Base-by-base conservation (phyloP, 2,797 vertebrate species). In the Macropus fuliginosus region DNA sequence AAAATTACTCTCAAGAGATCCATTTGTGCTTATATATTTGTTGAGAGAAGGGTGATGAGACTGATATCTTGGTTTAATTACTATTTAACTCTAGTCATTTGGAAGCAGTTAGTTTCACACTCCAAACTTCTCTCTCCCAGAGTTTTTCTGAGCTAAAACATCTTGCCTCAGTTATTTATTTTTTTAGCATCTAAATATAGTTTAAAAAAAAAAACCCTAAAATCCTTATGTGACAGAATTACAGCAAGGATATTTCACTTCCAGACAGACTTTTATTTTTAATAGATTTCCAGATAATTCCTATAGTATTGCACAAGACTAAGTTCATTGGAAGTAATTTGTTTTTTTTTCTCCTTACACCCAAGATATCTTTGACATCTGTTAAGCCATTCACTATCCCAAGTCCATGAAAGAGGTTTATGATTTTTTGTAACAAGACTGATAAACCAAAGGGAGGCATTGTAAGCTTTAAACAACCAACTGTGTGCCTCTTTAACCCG, bases 141-240 rank as follows among this genome's bases (percentile, higher is more conserved):
- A 18, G 59, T 92, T 91, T 96, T 92, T 94, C 92, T 55, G 93
- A 95, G 93, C n/a, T 92, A 91, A 91, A 94, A 87, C 94, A 97
- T 74, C 24, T 97, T 90, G 91, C 40, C 90, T 95, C 46, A 8
- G 16, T 92, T 95, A 91, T 34, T 66, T 93, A 27, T 92, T 57
- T 81, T 93, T 92, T 27, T 90, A 54, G 14, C 28, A 93, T 81
- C 95, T 97, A 96, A 97, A 94, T 91, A 96, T 91, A 93, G 87
- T 81, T 92, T 31, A 31, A 1, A 34, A 92, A 74, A 74, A 87
- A 81, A 91, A n/a, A 81, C 31, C 29, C 56, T 54, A 94, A 94
- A 95, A 55, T 21, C 74, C 57, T 29, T 21, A 56, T 5, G 55
- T 74, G 11, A 92, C 9, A 91, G 91, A 95, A 54, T 34, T 91